phyloP scores from a whole-genome alignment of 2,797 vertebrate species.

The Oryzias sinensis region DNA sequence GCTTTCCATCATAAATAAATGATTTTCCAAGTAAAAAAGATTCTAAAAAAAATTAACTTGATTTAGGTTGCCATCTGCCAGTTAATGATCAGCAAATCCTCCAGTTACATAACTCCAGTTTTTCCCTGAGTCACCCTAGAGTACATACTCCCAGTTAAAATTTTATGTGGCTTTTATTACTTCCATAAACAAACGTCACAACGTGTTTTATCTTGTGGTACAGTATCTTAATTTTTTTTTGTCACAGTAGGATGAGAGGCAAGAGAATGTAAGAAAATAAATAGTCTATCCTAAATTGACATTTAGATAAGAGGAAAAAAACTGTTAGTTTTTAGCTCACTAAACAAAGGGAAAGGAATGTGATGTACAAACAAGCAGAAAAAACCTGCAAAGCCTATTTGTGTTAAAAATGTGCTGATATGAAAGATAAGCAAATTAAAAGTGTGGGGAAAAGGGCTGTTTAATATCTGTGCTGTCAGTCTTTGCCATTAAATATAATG shows the following conservation, averaged over 20 bases:
- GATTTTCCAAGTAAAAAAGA: not conserved
- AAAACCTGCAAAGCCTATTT: too few species aligned
- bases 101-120: not conserved
- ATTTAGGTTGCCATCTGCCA: not conserved
- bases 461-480: too few species aligned
- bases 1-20: not conserved
- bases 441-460: too few species aligned
- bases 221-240: not conserved
- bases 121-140: not conserved
- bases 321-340: conserved; percentile 16
- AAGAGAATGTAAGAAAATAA: not conserved
- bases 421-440: not conserved
- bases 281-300: not conserved
- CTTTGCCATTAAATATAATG: too few species aligned
- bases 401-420: conserved; percentile 7
- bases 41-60: not conserved
- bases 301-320: not conserved
- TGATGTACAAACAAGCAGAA: conserved; percentile 1
- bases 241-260: not conserved
- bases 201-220: conserved; percentile 1
- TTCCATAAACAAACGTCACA: conserved; percentile 14
- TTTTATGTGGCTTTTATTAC: conserved; percentile 9
- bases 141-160: conserved; percentile 14
- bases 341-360: conserved; percentile 27
- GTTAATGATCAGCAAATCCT: not conserved